Conservation (phyloP, 2,888 invertebrate species). For the Plebejus argus region DNA sequence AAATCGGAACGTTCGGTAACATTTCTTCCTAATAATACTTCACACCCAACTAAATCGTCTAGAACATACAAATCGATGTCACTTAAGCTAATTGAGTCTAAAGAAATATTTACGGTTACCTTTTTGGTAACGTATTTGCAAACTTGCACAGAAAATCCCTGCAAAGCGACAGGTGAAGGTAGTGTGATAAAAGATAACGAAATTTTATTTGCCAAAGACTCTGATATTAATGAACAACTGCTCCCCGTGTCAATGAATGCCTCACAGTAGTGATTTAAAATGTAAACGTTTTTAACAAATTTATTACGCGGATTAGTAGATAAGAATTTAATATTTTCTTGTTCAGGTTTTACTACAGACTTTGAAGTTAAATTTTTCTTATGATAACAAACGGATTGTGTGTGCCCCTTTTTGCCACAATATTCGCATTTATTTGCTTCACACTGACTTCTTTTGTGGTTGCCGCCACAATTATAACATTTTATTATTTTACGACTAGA, state of each 20-base stretch:
- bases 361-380: neutral
- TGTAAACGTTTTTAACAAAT: no score
- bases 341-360: neutral
- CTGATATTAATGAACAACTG: neutral
- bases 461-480: neutral
- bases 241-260: neutral
- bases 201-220: neutral
- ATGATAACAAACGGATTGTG: neutral
- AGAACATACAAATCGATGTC: neutral
- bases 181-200: neutral
- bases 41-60: slow-evolving; percentile 37
- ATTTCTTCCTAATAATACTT: slow-evolving; percentile 40
- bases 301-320: neutral
- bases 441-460: neutral
- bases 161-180: neutral
- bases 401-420: neutral
- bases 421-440: neutral
- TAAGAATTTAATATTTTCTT: neutral
- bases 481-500: neutral
- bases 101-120: no score
- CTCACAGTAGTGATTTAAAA: neutral
- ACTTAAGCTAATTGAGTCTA: slow-evolving; percentile 15
- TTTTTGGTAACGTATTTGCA: no score
- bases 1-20: neutral
- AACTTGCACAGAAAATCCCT: neutral